Conservation (phyloP, 2,113 vertebrate genomes). For the Ceyx margarethae region DNA sequence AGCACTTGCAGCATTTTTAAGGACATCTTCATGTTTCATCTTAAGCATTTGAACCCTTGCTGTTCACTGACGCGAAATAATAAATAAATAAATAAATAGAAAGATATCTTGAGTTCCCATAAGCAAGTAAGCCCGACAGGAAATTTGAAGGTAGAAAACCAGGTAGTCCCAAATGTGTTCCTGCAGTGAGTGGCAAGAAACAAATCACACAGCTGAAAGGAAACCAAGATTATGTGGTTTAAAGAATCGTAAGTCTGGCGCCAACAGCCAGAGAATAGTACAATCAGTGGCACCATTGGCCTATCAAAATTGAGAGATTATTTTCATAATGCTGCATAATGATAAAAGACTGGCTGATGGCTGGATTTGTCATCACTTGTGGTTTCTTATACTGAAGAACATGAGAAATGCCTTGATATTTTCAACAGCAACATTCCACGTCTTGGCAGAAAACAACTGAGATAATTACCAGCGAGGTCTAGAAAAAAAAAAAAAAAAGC, state of each 20-base stretch:
- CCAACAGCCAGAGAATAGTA: background rate
- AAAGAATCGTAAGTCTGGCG: slow-evolving; percentile 8
- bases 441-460: background rate
- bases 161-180: background rate
- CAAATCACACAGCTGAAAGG: background rate
- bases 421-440: background rate
- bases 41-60: background rate
- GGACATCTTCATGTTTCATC: background rate
- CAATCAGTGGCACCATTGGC: background rate
- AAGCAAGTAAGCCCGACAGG: background rate
- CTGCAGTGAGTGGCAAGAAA: background rate
- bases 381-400: slow-evolving; percentile 5
- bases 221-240: background rate
- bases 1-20: background rate
- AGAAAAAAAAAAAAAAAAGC: background rate
- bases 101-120: background rate
- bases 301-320: background rate
- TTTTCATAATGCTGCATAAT: slow-evolving; percentile 37
- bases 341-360: background rate
- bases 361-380: background rate
- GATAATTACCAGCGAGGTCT: background rate
- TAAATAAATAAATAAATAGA: too few relatives aligned
- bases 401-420: background rate
- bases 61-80: background rate
- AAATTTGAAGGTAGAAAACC: background rate